Base-by-base conservation (phyloP, 2,113 vertebrate genomes). In the Sporophila hypoxantha region DNA sequence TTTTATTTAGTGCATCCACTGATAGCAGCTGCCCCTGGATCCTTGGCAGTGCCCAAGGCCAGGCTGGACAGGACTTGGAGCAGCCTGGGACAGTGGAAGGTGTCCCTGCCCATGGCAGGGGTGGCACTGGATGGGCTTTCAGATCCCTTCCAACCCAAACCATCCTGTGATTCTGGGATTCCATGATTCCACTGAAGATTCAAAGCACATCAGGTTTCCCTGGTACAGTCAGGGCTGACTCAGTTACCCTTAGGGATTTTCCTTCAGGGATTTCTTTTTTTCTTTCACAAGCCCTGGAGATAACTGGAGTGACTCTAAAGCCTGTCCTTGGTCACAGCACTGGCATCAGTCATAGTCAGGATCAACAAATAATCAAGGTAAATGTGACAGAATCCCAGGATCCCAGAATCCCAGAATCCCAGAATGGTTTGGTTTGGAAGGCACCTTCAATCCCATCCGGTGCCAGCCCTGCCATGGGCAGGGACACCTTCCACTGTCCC, bases 111-210 rank as follows among this genome's bases (percentile, higher is more conserved):
- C 32, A 20, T n/a, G 59, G 56, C 47, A 47, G 14, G 27, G 11
- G 29, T 32, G 57, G 30, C 2, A 41, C 3, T 3, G 4, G 6
- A n/a, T 37, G 44, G 0, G 23, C 0, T 73, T 79, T 37, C 4
- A 52, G 5, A 2, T 59, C 26, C 19, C 29, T 52, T 46, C 13
- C 23, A 1, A 17, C 16, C 44, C 60, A 60, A 73, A 39, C 6
- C 13, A 17, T 6, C 3, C 37, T 20, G 23, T 13, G 8, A 56
- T 77, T 55, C 14, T 22, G 34, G 5, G 41, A 50, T 67, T 67
- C 44, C 34, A 27, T 14, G 8, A 27, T 27, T 49, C 11, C 32
- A 27, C 6, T 4, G 8, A 27, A 74, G 32, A 75, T 39, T 15
- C 26, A 19, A 57, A 39, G 26, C 4, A 8, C n/a, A 32, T 70